Base-by-base conservation (phyloP, 2,888 invertebrate genomes). In the Orgyia antiqua region DNA sequence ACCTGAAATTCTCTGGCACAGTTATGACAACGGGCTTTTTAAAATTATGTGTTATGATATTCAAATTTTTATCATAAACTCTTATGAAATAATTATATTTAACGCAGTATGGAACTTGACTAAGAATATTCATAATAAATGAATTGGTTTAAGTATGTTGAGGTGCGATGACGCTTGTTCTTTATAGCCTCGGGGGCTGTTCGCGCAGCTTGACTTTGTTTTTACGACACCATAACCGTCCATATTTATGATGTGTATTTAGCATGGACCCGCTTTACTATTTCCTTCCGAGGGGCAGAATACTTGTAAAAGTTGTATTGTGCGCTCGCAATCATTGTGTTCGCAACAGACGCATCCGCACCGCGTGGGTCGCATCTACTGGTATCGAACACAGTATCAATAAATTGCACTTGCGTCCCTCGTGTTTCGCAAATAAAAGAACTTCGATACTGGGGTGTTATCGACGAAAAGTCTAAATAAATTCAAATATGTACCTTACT, bases 391-490 rank as follows among this genome's bases (percentile, higher is more conserved):
- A 68, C 74, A 61, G 74, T 69, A 76, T 77, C 79, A 80, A 86
- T 86, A 84, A 86, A 84, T 86, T 84, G 76, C 71, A 76, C 74
- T 76, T 74, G 77, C 68, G 69, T 73, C 69, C 57, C 69, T 71
- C 72, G 69, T 74, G 73, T 74, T 66, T 65, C 51, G 64, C 64
- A 78, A 82, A 78, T 75, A 84, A 83, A 83, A 82, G 74, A 74
- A 75, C 59, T 40, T 35, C 58, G 64, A 63, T 63, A 58, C 67
- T 59, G 4, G 59, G 59, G 60, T 65, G 71, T 71, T 83, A 83
- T 84, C 82, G 74, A 68, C 67, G 65, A 70, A 76, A 68, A 68
- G 72, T 71, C 72, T 67, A 73, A 75, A 84, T 82, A 80, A 80
- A 83, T 82, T 77, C 66, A 64, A 71, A 70, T 71, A 64, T 71